Evolutionary conservation across 2,888 invertebrate genomes (phyloP), one percentile per base, ranked within the genome.

Genomic region (Mesorhabditis belari): DNA sequence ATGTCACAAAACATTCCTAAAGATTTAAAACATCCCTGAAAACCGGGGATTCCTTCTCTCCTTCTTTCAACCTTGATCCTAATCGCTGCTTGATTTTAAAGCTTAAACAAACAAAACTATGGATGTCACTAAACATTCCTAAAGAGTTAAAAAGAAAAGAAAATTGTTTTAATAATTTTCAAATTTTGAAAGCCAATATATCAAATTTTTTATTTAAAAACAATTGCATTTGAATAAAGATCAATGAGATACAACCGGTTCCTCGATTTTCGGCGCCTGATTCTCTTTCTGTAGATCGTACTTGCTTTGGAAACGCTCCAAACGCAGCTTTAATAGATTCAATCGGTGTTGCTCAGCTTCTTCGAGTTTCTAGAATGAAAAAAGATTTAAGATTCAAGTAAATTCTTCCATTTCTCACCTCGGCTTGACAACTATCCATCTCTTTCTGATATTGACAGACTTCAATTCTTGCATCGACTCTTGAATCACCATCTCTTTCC

Each of bases 391-490:
- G 51, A 53, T 57, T 26, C 17, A 23, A 19, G 23, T 59, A 23
- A 12, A 54, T 61, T 49, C 6, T 21, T 26, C 24, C 27, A 35
- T 9, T 4, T 27, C 51, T 60, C 51, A 67, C 72, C 24, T 70
- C 66, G 4, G 66, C 60, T 49, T 70, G 68, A 62, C 73, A 73
- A 59, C 64, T 63, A n/a, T 69, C 69, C 52, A 70, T 57, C 26
- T 73, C 73, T 23, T 59, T 62, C 53, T 62, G 61, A 49, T 71
- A 73, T 57, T 73, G 73, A 58, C 73, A 73, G n/a, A 73, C 70
- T 56, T 73, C 73, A 6, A 73, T 35, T 4, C 62, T 49, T 0
- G 69, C 67, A 55, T 71, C 71, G n/a, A 71, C 71, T 19, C 73
- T 35, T 35, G 69, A 64, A 35, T 58, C 66, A 61, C 71, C 71